Conservation (phyloP, 2,888 invertebrate species). For the Ectemnius continuus region DNA sequence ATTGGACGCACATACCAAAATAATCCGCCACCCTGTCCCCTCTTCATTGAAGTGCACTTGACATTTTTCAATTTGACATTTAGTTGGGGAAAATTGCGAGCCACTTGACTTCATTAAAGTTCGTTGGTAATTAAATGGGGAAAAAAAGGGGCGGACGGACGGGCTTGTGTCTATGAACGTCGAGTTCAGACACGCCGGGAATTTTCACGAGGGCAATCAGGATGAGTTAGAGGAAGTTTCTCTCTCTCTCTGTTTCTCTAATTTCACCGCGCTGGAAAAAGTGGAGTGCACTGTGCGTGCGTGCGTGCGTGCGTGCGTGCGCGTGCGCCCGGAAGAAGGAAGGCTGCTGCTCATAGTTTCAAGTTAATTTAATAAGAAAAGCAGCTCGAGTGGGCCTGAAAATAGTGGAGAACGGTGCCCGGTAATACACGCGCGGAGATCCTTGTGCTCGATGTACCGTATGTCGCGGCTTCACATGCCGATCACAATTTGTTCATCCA, state of each 20-base stretch:
- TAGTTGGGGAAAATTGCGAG: too few relatives aligned
- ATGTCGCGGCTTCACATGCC: constrained; percentile 8
- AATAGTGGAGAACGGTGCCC: constrained; percentile 19
- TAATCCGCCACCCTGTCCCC: too few relatives aligned
- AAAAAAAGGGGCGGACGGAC: too few relatives aligned
- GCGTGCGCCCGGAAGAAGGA: constrained; percentile 14
- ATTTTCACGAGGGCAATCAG: too few relatives aligned
- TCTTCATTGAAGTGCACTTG: too few relatives aligned
- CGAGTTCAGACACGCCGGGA: too few relatives aligned
- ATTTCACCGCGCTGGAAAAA: constrained; percentile 29
- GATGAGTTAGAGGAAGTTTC: too few relatives aligned
- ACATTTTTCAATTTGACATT: too few relatives aligned
- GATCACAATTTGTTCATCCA: constrained; percentile 34
- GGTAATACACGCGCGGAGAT: background rate
- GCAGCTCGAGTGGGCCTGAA: constrained; percentile 43
- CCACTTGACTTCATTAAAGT: too few relatives aligned
- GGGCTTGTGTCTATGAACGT: too few relatives aligned
- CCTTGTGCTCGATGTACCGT: constrained; percentile 12
- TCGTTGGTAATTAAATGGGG: too few relatives aligned
- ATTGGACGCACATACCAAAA: too few relatives aligned
- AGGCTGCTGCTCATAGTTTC: constrained; percentile 42
- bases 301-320: background rate
- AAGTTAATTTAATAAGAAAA: constrained; percentile 48
- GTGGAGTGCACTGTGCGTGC: constrained; percentile 10
- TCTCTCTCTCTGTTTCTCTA: background rate